Conservation (phyloP, 2,888 invertebrate species). For the Luffia ferchaultella region DNA sequence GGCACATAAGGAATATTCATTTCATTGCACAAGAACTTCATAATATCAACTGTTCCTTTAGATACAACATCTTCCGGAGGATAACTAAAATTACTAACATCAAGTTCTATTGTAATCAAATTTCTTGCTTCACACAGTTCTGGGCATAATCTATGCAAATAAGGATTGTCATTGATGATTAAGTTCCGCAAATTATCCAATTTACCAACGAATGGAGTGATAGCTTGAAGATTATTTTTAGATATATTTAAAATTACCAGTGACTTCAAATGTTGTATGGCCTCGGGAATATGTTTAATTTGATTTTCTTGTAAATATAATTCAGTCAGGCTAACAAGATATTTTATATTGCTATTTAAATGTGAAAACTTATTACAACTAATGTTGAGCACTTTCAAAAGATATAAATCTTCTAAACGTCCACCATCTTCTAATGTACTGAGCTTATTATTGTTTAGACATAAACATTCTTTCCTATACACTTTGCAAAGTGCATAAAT, state of each 20-base stretch:
- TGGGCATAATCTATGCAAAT: conserved; percentile 68
- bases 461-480: conserved; percentile 76
- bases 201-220: conserved; percentile 71
- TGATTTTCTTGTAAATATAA: conserved; percentile 78
- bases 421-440: conserved; percentile 76
- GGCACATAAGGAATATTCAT: conserved; percentile 58
- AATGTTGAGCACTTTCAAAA: conserved; percentile 72
- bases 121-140: conserved; percentile 71
- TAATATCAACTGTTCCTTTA: conserved; percentile 70
- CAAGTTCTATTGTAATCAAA: conserved; percentile 68
- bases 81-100: conserved; percentile 68
- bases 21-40: conserved; percentile 66
- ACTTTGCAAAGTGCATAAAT: conserved; percentile 84
- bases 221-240: conserved; percentile 70
- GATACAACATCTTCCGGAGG: conserved; percentile 69
- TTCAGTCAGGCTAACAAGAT: conserved; percentile 74
- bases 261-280: conserved; percentile 69
- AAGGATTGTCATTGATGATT: conserved; percentile 67
- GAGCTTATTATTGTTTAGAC: conserved; percentile 74
- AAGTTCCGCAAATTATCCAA: conserved; percentile 69
- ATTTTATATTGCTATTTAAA: conserved; percentile 71
- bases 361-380: conserved; percentile 70
- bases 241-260: conserved; percentile 76
- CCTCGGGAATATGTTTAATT: conserved; percentile 73
- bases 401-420: conserved; percentile 72